phyloP scores from a whole-genome alignment of 2,797 vertebrate species.

The Gadopsis marmoratus region DNA sequence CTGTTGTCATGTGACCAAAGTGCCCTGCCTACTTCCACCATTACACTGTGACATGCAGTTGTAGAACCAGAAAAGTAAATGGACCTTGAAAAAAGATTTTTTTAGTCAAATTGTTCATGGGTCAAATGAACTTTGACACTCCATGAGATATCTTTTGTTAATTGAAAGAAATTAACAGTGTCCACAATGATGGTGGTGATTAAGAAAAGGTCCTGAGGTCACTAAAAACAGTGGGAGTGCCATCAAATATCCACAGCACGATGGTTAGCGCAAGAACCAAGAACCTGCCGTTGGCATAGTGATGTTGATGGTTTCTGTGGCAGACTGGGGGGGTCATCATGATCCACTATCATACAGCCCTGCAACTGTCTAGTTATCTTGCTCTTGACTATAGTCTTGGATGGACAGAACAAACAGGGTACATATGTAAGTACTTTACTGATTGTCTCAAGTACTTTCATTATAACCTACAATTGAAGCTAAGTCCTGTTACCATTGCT shows the following conservation, averaged over 20 bases:
- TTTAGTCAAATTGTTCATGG: no score
- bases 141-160: background rate
- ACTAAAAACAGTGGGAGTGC: background rate
- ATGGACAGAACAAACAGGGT: background rate
- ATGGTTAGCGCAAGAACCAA: no score
- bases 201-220: background rate
- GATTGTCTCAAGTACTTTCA: background rate
- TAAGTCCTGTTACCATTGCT: background rate
- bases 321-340: background rate
- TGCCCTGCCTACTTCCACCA: background rate
- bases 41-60: background rate
- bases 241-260: background rate
- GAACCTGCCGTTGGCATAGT: no score
- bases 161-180: background rate
- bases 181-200: background rate
- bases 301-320: no score
- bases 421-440: background rate
- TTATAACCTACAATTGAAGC: background rate
- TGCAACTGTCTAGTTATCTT: background rate
- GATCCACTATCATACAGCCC: background rate
- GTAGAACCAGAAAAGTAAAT: no score
- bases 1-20: background rate
- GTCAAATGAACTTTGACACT: background rate
- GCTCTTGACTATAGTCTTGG: background rate
- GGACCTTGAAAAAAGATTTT: no score